A percentile compares a stretch with the other conserved stretches of the same genome.
Evolutionary conservation across 2,113 vertebrate species (phyloP).

Genomic region (Turdus rufiventris): DNA sequence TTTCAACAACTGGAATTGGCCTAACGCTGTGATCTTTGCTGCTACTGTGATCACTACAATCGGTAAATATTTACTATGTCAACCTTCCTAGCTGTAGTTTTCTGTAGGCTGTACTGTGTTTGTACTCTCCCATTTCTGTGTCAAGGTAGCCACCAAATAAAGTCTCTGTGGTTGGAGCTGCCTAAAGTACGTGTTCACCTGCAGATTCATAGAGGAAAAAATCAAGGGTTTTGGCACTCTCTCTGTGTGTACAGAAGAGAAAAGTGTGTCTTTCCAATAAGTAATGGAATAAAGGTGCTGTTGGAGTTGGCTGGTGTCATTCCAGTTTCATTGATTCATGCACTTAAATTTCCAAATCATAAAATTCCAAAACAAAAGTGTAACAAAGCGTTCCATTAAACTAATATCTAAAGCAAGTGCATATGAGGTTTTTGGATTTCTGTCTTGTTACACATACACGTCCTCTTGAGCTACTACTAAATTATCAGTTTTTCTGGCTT

Average conservation of each 20-base stretch:
- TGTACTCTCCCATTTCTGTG: not conserved
- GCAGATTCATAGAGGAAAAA: not conserved
- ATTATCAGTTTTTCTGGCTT: not conserved
- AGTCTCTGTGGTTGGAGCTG: not conserved
- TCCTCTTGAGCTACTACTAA: not conserved
- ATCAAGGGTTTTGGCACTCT: fast-evolving
- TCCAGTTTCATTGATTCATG: not conserved
- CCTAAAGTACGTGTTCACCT: not conserved
- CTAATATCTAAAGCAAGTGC: not conserved
- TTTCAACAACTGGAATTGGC: conserved; percentile 99
- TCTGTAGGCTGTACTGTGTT: not conserved
- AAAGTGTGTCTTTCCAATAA: not conserved
- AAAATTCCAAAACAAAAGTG: not conserved
- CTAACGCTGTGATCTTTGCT: conserved; percentile 96
- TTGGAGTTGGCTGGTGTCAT: not conserved
- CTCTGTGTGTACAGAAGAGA: not conserved
- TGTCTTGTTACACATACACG: not conserved
- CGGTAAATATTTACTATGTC: conserved; percentile 67
- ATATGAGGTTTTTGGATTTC: not conserved
- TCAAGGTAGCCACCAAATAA: not conserved
- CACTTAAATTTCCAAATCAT: not conserved
- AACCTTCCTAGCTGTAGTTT: not conserved
- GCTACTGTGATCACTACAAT: conserved; percentile 98
- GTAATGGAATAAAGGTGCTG: not conserved
- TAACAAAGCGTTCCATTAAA: not conserved